phyloP scores from a whole-genome alignment of 2,113 vertebrate species.

The Ivindomyrus marchei region DNA sequence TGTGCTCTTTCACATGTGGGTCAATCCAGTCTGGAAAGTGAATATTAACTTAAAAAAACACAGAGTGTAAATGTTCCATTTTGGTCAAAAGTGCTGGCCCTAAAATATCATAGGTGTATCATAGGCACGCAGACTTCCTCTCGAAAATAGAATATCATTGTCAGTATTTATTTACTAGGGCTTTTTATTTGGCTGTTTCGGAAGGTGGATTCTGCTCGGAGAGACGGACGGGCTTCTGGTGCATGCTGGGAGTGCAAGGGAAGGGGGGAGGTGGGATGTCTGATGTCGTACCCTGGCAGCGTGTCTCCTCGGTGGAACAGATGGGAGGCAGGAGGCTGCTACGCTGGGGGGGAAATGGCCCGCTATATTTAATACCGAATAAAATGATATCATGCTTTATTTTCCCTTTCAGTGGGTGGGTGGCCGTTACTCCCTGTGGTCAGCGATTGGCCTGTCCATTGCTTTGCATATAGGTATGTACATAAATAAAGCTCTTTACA shows the following conservation, averaged over 20 bases:
- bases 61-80: not conserved
- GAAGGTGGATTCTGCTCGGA: not conserved
- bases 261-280: not conserved
- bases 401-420: slow-evolving; percentile 81
- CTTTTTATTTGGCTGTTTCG: not conserved
- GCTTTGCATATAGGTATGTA: slow-evolving; percentile 84
- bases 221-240: not conserved
- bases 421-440: slow-evolving; percentile 95
- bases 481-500: not conserved
- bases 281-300: not conserved
- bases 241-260: not conserved
- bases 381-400: not conserved
- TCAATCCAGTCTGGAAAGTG: not conserved
- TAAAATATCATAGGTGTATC: not conserved
- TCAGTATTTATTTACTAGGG: not conserved
- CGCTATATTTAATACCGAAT: not conserved
- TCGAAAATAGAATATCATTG: not conserved
- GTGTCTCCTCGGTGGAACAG: not conserved
- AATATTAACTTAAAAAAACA: not conserved
- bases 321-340: not conserved
- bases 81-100: not conserved
- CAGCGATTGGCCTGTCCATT: slow-evolving; percentile 95
- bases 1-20: not conserved
- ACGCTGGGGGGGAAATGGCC: not conserved
- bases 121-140: not conserved